Evolutionary conservation across 2,888 invertebrate genomes (phyloP).

Genomic region (Lapara coniferarum): DNA sequence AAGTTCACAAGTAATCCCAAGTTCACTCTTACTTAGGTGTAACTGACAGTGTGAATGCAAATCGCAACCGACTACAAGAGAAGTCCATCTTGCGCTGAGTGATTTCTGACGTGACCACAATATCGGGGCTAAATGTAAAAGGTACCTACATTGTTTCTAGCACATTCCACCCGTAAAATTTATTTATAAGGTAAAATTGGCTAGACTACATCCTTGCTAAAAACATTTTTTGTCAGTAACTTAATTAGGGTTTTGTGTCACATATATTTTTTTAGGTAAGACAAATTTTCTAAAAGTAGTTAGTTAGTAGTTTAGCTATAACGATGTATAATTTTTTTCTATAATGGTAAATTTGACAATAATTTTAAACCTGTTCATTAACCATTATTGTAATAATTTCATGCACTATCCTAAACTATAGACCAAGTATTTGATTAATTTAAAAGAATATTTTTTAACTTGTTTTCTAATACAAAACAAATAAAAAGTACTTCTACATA

Average conservation of each 20-base stretch:
- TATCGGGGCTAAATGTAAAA: slow-evolving; percentile 29
- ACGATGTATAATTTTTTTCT: too few species aligned
- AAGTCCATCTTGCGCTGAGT: slow-evolving; percentile 55
- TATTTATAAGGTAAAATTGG: not conserved
- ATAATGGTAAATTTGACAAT: too few species aligned
- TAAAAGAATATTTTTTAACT: not conserved
- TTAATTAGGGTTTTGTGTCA: too few species aligned
- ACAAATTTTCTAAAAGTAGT: too few species aligned
- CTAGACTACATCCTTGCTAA: not conserved
- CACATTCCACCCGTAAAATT: not conserved
- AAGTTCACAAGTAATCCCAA: too few species aligned
- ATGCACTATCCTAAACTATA: too few species aligned
- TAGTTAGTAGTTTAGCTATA: too few species aligned
- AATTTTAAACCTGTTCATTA: too few species aligned
- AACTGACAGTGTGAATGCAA: slow-evolving; percentile 47
- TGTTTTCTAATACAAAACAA: not conserved
- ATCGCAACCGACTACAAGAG: slow-evolving; percentile 49
- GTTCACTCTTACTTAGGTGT: slow-evolving; percentile 25
- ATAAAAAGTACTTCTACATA: not conserved
- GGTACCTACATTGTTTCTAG: slow-evolving; percentile 11
- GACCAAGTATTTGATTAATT: not conserved
- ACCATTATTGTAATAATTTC: too few species aligned
- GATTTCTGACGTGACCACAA: slow-evolving; percentile 51
- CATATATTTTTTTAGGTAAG: too few species aligned
- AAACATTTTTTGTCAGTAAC: too few species aligned